phyloP scores from a whole-genome alignment of 2,888 invertebrate genomes.

The Zelleria hepariella region DNA sequence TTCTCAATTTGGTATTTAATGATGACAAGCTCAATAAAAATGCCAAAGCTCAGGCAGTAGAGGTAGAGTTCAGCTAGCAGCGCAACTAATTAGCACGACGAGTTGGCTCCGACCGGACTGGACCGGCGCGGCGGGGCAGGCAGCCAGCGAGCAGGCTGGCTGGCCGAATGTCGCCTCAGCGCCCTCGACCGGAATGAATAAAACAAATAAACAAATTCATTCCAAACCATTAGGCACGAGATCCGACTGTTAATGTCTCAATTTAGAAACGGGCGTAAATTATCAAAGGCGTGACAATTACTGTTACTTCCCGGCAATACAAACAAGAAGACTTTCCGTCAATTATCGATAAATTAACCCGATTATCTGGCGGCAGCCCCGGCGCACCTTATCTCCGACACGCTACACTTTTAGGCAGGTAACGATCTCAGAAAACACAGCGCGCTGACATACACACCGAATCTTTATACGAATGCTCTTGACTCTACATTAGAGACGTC shows the following conservation, averaged over 20 bases:
- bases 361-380: slow-evolving; percentile 68
- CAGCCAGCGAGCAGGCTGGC: not conserved
- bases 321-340: slow-evolving; percentile 72
- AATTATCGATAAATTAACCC: slow-evolving; percentile 73
- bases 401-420: slow-evolving; percentile 70
- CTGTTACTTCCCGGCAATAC: slow-evolving; percentile 70
- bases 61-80: not conserved
- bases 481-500: not conserved
- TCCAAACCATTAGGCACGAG: slow-evolving; percentile 71
- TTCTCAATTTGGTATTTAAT: slow-evolving; percentile 13
- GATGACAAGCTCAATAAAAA: slow-evolving; percentile 13
- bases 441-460: slow-evolving; percentile 21
- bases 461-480: not conserved
- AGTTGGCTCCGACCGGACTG: too few species aligned
- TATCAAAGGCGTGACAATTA: slow-evolving; percentile 73
- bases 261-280: slow-evolving; percentile 72
- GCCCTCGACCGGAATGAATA: slow-evolving; percentile 48
- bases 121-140: too few species aligned
- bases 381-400: slow-evolving; percentile 62
- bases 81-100: slow-evolving; percentile 13
- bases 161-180: not conserved
- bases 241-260: slow-evolving; percentile 71
- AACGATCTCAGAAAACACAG: slow-evolving; percentile 26
- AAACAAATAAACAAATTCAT: slow-evolving; percentile 38
- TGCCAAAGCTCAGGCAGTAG: slow-evolving; percentile 9